Evolutionary conservation across 2,888 invertebrate genomes (phyloP).

Genomic region (Mesopsocus fuscifrons): DNA sequence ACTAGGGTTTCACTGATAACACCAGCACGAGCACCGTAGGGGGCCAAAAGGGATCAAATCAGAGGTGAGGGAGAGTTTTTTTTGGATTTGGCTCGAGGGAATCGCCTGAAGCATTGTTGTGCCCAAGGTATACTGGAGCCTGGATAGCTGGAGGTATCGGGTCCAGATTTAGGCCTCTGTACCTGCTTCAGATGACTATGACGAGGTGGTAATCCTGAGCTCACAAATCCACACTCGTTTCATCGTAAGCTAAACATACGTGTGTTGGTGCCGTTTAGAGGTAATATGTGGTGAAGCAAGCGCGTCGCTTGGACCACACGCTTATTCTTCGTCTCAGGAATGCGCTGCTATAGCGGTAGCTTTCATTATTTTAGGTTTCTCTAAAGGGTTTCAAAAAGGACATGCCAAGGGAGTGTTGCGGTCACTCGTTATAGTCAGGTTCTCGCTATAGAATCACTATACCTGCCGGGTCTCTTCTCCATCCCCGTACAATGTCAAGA

Average conservation of each 20-base stretch:
- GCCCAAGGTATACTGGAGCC: constrained; percentile 6
- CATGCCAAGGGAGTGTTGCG: too few species aligned
- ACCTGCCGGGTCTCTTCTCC: too few species aligned
- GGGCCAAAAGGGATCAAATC: too few species aligned
- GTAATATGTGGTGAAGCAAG: background rate
- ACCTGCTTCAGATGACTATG: constrained; percentile 10
- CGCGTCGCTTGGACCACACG: too few species aligned
- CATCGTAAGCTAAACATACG: background rate
- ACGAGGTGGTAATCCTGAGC: constrained; percentile 5
- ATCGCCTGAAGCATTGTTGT: constrained; percentile 7
- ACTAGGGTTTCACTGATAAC: constrained; percentile 1
- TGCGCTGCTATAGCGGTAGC: too few species aligned
- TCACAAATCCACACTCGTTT: background rate
- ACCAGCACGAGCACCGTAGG: too few species aligned
- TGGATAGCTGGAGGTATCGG: constrained; percentile 9
- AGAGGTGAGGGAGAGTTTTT: background rate
- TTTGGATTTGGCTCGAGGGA: background rate
- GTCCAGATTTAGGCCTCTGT: constrained; percentile 8
- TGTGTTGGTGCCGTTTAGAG: background rate
- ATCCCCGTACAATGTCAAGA: too few species aligned
- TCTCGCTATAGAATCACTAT: too few species aligned
- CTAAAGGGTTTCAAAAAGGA: too few species aligned
- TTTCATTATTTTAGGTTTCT: too few species aligned
- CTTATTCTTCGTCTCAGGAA: too few species aligned
- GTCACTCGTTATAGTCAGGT: too few species aligned